Evolutionary conservation across 2,888 invertebrate genomes (phyloP).

Genomic region (Elaeidobius kamerunicus): DNA sequence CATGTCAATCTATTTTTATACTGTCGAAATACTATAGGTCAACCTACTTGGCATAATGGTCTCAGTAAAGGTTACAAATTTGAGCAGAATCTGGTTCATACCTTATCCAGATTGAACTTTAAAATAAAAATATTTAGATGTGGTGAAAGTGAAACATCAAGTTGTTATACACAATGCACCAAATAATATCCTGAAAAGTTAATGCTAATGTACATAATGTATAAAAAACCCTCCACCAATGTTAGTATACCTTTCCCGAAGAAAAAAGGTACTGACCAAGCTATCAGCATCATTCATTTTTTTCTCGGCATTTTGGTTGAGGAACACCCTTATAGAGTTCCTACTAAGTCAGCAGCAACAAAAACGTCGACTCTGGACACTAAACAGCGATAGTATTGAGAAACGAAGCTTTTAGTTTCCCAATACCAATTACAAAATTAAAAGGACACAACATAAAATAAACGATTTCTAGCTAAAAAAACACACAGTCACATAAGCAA

Average conservation of each 20-base stretch:
- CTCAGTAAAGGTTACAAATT: too few relatives aligned
- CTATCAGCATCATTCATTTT: constrained; percentile 73
- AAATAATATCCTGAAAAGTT: too few relatives aligned
- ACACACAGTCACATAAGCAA: constrained; percentile 16
- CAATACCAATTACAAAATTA: background rate
- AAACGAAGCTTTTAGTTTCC: constrained; percentile 15
- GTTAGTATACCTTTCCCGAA: constrained; percentile 17
- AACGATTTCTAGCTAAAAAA: background rate
- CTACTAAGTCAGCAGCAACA: constrained; percentile 8
- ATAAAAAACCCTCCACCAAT: constrained; percentile 24
- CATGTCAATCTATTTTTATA: too few relatives aligned
- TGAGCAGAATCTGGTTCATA: too few relatives aligned
- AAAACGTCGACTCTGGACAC: constrained; percentile 6
- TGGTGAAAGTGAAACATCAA: too few relatives aligned
- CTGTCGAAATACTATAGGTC: too few relatives aligned
- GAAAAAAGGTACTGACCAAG: constrained; percentile 55
- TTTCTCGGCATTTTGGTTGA: constrained; percentile 61
- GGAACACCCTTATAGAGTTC: constrained; percentile 9
- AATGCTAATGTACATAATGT: too few relatives aligned
- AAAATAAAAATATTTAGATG: too few relatives aligned
- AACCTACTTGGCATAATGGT: too few relatives aligned
- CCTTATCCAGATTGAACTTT: too few relatives aligned
- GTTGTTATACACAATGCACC: too few relatives aligned
- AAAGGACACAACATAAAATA: constrained; percentile 5
- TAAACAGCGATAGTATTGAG: constrained; percentile 11